Evolutionary conservation across 2,113 vertebrate genomes (phyloP), one percentile per base, ranked within the genome.

Genomic region (Channa maculata): DNA sequence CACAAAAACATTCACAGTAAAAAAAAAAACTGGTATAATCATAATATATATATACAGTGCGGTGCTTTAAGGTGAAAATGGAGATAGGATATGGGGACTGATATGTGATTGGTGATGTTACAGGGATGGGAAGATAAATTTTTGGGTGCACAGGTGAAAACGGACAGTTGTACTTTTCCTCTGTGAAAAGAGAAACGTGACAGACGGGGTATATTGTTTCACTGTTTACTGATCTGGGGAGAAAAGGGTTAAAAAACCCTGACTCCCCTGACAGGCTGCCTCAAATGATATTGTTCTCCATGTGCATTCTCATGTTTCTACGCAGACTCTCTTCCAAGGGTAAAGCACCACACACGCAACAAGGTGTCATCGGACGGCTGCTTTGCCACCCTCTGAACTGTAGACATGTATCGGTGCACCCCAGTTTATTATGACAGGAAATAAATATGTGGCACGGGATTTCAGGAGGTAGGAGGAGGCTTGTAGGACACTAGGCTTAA

Each of bases 1-100:
- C 91, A 93, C 92, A 89, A 89, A 92, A 93, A 92, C 92, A 92
- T 93, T 92, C 90, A 93, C 92, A 93, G 91, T 93, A 93, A 93
- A 93, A 93, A 93, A 80, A 52, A 84, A 91, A 90, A 91, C 87
- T 91, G 90, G 89, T 93, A 86, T 93, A 91, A 91, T 93, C 81
- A 89, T 93, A 90, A 92, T 92, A 92, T 92, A 88, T 91, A 91
- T 93, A 89, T 93, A 93, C 92, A 93, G 89, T 93, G 91, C 86
- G 91, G 90, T 92, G 91, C 88, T 88, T 91, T 88, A 92, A 89
- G 90, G 89, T 92, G 89, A 86, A 84, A 79, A 86, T 89, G 83
- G 84, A 88, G 72, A 87, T 72, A 77, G 82, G 88, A 85, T 84
- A 87, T 79, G 68, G 77, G 89, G 89, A 71, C 48, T 89, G 89